These are phyloP conservation scores for Imbricaverruca yamaguchii DNA, from an alignment of 2,888 invertebrate genomes.

Conservation along the genomic window DNA sequence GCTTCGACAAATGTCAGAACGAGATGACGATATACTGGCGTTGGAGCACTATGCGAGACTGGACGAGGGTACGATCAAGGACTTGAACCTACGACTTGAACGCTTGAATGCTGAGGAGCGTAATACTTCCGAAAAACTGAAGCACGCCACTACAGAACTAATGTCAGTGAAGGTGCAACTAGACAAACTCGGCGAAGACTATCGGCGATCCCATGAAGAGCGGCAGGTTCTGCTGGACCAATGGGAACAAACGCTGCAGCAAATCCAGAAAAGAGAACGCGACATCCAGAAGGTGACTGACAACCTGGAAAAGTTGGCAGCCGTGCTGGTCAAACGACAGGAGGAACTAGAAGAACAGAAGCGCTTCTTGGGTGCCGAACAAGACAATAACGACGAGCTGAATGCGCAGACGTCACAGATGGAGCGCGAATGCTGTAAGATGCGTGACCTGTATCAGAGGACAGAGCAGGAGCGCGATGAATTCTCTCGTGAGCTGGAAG, in stretches of 20 bases:
- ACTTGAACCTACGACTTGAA: background rate
- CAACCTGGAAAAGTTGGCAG: background rate
- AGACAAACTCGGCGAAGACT: background rate
- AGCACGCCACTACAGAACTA: background rate
- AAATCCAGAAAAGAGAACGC: background rate
- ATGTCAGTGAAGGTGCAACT: background rate
- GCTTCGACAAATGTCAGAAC: constrained; percentile 5
- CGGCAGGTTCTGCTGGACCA: background rate
- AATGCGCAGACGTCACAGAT: background rate
- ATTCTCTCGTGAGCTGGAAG: background rate
- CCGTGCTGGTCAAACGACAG: background rate
- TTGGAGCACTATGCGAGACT: background rate
- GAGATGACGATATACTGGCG: constrained; percentile 7
- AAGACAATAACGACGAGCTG: background rate
- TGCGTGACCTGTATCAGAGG: background rate
- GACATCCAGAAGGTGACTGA: background rate
- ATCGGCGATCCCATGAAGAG: background rate
- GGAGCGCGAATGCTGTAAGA: background rate
- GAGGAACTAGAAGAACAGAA: background rate
- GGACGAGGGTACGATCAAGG: background rate
- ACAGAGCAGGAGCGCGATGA: background rate
- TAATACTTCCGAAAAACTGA: background rate
- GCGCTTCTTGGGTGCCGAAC: background rate
- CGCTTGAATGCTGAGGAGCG: background rate
- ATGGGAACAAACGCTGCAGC: constrained; percentile 10